Evolutionary conservation across 2,888 invertebrate species (phyloP), one percentile per base, ranked within the genome.

Genomic region (Netelia fuscicornis): DNA sequence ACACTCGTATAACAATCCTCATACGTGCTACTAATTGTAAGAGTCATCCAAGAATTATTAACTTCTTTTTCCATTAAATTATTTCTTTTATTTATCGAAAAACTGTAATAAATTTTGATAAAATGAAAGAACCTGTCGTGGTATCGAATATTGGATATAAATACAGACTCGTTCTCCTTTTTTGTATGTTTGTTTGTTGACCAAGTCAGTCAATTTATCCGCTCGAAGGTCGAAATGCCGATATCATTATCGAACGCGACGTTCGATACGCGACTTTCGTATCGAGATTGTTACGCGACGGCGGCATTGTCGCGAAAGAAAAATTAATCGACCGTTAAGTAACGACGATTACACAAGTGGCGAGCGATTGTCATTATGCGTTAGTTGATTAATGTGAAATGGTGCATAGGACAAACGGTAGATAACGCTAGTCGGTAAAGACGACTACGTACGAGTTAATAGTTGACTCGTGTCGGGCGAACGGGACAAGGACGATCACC

Each of bases 321-420:
- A 80, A 82, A 85, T 70, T 71, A 75, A 81, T 76, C 58, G 81
- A 78, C 25, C 74, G 84, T 65, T 60, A 81, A 81, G 78, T 78
- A 84, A 78, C 78, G 75, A 82, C 71, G 81, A 85, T 81, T 71
- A 82, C 78, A 79, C 79, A 76, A 81, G 58, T 20, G 65, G 25
- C 67, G 52, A 64, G 81, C 60, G 54, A 20, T 79, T 71, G 78
- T 82, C 78, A 79, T 79, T 79, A 82, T 60, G 48, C 48, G 56
- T 80, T 85, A 60, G 76, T 85, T 81, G 85, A 85, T 85, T 82
- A 85, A 85, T 85, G 79, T 64, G 70, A 44, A 79, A 81, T 56
- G 60, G 85, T 65, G 78, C 78, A 81, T 65, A 75, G 85, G 81
- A 65, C 82, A 82, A 76, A 76, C 60, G 76, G 25, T 58, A 48